These are phyloP conservation scores for Peromyscus polionotus DNA, from an alignment of 2,113 vertebrate species.

Conservation along the genomic window DNA sequence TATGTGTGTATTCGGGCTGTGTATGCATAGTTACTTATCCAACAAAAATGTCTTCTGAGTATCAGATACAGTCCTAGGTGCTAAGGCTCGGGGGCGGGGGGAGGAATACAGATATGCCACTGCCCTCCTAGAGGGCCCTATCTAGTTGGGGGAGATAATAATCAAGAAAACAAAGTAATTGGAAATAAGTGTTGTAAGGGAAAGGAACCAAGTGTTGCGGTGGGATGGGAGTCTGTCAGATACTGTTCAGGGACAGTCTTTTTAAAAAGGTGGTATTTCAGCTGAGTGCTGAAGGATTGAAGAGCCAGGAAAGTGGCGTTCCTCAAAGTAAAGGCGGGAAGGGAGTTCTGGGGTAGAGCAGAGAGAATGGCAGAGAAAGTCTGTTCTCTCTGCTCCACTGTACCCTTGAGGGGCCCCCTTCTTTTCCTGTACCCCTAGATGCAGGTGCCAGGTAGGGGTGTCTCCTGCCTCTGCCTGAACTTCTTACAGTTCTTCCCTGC, in stretches of 20 bases:
- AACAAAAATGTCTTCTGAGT: slow-evolving; percentile 58
- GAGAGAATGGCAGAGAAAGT: neutral
- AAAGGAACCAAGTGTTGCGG: slow-evolving; percentile 49
- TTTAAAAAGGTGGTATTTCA: slow-evolving; percentile 51
- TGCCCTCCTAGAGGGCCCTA: neutral
- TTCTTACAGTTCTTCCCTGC: slow-evolving; percentile 49
- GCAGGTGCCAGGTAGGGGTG: neutral
- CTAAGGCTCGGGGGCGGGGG: no score
- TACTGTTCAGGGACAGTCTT: slow-evolving; percentile 31
- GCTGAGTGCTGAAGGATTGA: neutral
- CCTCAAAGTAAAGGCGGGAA: neutral
- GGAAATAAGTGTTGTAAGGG: slow-evolving; percentile 10
- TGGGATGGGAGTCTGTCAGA: neutral
- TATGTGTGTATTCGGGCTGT: slow-evolving; percentile 64
- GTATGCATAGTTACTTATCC: slow-evolving; percentile 52
- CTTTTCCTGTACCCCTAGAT: neutral
- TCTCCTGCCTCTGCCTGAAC: slow-evolving; percentile 35
- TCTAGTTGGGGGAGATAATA: slow-evolving; percentile 1
- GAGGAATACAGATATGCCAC: neutral
- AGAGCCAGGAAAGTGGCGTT: neutral
- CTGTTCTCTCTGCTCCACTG: slow-evolving; percentile 8
- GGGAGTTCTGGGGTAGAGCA: neutral
- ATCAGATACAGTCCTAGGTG: slow-evolving; percentile 40
- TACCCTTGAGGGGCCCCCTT: neutral
- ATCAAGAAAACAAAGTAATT: slow-evolving; percentile 52